phyloP scores from a whole-genome alignment of 2,888 invertebrate species.

The Drosophila putrida region DNA sequence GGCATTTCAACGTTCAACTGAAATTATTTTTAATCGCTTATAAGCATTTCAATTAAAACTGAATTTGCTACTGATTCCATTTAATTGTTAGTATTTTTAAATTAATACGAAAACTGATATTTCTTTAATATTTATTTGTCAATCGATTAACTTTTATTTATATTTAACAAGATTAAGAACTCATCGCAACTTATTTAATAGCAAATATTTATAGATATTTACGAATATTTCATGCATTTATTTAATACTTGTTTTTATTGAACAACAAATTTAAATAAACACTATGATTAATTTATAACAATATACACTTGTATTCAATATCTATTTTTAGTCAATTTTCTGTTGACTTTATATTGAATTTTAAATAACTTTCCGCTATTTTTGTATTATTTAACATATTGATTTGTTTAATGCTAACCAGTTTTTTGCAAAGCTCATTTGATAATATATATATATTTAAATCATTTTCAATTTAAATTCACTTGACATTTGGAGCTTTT shows the following conservation, averaged over 20 bases:
- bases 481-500: conserved; percentile 23
- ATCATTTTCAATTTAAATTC: conserved; percentile 30
- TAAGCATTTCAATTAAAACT: neutral
- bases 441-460: conserved; percentile 24
- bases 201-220: neutral
- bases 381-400: conserved; percentile 6
- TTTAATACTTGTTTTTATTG: neutral
- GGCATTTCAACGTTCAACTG: neutral
- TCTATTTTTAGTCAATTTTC: neutral
- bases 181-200: neutral
- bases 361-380: neutral
- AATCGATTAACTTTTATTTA: neutral
- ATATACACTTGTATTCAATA: neutral
- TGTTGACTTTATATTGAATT: neutral
- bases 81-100: neutral
- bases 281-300: conserved; percentile 6
- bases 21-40: neutral
- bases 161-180: neutral
- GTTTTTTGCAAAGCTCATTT: conserved; percentile 23
- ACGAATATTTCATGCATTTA: neutral
- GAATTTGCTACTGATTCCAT: too few species aligned
- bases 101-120: neutral
- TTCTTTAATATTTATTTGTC: neutral
- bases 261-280: neutral
- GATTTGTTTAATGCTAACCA: conserved; percentile 8